Percentiles rank a stretch among this genome's conserved stretches.
phyloP scores from a whole-genome alignment of 2,113 vertebrate genomes.

The Daphoenositta chrysoptera region DNA sequence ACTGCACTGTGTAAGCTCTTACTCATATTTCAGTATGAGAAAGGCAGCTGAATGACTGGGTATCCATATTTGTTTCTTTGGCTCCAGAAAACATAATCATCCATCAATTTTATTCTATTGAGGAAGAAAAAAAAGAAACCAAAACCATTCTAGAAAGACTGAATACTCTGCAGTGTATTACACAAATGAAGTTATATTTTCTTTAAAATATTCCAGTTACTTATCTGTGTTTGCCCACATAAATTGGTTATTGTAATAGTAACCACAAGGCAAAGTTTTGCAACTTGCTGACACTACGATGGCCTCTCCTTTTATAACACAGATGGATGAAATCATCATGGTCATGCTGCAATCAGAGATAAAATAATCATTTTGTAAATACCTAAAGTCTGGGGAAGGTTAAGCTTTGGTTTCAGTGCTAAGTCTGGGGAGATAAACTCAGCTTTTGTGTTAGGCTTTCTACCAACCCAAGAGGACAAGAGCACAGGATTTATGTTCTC shows the following conservation, averaged over 20 bases:
- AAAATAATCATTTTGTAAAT: not conserved
- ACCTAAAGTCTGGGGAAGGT: not conserved
- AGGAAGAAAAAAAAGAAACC: not conserved
- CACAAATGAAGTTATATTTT: not conserved
- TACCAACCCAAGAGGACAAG: not conserved
- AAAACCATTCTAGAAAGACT: not conserved
- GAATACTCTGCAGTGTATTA: not conserved
- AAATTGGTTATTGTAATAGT: not conserved
- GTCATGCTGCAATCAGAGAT: not conserved
- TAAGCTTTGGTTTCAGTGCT: not conserved
- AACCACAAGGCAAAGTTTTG: not conserved
- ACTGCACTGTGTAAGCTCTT: not conserved
- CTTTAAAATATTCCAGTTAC: not conserved
- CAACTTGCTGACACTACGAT: not conserved
- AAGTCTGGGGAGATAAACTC: not conserved
- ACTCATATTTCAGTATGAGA: not conserved
- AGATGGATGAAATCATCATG: not conserved
- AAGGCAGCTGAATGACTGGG: accelerated
- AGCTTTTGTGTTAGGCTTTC: not conserved
- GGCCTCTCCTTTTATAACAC: not conserved
- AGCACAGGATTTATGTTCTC: not conserved
- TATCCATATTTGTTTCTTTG: not conserved
- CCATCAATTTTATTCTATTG: not conserved
- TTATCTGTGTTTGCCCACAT: not conserved
- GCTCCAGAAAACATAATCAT: not conserved